phyloP scores from a whole-genome alignment of 2,113 vertebrate genomes.

The Orthonyx spaldingii region DNA sequence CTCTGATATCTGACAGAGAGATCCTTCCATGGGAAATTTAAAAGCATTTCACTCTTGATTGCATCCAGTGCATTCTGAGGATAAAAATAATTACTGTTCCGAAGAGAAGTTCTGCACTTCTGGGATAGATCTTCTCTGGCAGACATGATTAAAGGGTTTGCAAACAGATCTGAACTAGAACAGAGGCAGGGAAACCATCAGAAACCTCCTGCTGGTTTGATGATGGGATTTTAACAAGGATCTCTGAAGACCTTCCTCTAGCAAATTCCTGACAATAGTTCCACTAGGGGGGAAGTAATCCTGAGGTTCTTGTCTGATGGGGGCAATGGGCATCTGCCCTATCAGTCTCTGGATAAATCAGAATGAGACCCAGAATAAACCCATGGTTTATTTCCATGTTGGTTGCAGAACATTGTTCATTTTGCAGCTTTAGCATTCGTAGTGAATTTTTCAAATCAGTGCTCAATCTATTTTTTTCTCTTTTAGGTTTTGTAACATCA shows the following conservation, averaged over 20 bases:
- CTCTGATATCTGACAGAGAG: neutral
- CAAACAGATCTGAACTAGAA: neutral
- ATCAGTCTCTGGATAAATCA: neutral
- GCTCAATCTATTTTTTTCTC: neutral
- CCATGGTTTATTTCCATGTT: neutral
- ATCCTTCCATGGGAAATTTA: constrained; percentile 5
- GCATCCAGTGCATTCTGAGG: constrained; percentile 2
- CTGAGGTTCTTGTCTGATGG: neutral
- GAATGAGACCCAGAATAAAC: neutral
- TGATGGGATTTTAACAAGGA: neutral
- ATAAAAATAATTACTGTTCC: constrained; percentile 41
- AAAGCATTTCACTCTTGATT: constrained; percentile 9
- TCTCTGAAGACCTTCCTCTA: neutral
- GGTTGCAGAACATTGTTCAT: neutral
- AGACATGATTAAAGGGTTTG: constrained; percentile 24
- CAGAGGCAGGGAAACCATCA: neutral
- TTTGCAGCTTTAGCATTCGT: neutral
- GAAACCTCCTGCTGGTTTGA: neutral
- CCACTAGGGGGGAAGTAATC: neutral
- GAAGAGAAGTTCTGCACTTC: neutral
- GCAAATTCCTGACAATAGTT: neutral
- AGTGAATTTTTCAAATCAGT: neutral
- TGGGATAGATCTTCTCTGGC: constrained; percentile 34
- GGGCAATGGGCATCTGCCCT: neutral
- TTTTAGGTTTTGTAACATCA: neutral